Conservation (phyloP, 2,113 vertebrate species). For the Etia nguti region DNA sequence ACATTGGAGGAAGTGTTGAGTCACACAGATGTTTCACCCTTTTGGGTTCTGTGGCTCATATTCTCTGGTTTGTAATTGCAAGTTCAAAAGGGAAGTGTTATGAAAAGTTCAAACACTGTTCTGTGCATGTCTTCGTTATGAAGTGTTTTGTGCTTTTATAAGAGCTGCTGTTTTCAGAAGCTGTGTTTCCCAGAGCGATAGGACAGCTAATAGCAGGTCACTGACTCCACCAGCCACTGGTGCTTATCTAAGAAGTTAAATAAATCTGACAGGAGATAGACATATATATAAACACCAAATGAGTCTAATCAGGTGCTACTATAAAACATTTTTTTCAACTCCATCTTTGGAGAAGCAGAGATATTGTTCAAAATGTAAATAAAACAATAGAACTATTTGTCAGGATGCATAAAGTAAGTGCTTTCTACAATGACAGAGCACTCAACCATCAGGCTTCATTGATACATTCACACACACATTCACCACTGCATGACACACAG, state of each 20-base stretch:
- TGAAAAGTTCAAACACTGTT: not conserved
- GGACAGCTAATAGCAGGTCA: conserved; percentile 44
- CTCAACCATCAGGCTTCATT: not conserved
- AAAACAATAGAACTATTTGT: not conserved
- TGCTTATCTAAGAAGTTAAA: conserved; percentile 29
- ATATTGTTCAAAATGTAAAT: not conserved
- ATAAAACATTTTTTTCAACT: not conserved
- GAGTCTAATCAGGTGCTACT: not conserved
- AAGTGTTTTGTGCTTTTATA: not conserved
- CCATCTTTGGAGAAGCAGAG: not conserved
- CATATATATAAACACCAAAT: not conserved
- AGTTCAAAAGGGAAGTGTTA: not conserved
- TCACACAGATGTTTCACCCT: not conserved
- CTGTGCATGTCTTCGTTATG: not conserved
- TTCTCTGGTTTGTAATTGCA: conserved; percentile 24
- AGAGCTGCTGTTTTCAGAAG: not conserved
- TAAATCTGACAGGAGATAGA: conserved; percentile 7
- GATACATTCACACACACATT: not conserved
- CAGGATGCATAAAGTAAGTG: not conserved
- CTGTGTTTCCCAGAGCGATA: conserved; percentile 56
- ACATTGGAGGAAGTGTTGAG: not conserved
- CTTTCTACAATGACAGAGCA: not conserved
- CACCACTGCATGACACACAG: not conserved
- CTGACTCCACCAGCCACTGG: conserved; percentile 40
- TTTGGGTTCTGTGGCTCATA: not conserved